Percentiles rank a stretch among this genome's conserved stretches.
These are phyloP conservation scores for Criorhina ranunculi DNA, from an alignment of 2,888 invertebrate genomes.

Conservation along the genomic window DNA sequence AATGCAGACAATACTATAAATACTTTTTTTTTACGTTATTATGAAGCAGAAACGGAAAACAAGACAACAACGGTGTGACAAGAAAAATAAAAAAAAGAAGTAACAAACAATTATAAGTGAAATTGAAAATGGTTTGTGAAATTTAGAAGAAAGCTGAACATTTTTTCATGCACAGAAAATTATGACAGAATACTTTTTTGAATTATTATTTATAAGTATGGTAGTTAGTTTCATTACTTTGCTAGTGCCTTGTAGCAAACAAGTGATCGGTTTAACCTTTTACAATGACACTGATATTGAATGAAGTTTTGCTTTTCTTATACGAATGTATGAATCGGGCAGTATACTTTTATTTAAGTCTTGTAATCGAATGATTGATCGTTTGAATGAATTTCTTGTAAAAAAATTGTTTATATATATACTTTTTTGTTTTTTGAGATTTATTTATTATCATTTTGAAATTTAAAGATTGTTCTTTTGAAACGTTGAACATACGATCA, in stretches of 20 bases:
- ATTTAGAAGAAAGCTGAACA: constrained; percentile 74
- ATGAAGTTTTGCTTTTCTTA: constrained; percentile 44
- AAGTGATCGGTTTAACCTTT: constrained; percentile 56
- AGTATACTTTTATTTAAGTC: constrained; percentile 57
- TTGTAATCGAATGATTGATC: constrained; percentile 38
- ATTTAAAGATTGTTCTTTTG: constrained; percentile 3
- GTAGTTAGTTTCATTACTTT: constrained; percentile 41
- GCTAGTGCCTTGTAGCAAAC: constrained; percentile 43
- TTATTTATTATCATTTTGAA: constrained; percentile 2
- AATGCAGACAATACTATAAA: constrained; percentile 19
- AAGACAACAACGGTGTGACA: constrained; percentile 28
- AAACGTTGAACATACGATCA: constrained; percentile 46
- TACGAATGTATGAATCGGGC: constrained; percentile 65
- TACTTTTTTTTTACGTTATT: not conserved
- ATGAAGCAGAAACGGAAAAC: not conserved
- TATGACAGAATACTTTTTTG: constrained; percentile 46
- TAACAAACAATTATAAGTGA: constrained; percentile 45
- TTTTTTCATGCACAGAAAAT: constrained; percentile 64
- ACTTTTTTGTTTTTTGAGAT: constrained; percentile 1
- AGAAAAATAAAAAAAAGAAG: constrained; percentile 19
- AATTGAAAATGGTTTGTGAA: constrained; percentile 73
- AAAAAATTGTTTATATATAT: constrained; percentile 26
- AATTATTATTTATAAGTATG: constrained; percentile 45
- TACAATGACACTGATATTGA: constrained; percentile 47
- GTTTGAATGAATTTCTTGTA: constrained; percentile 42